Conservation (phyloP, 2,113 vertebrate genomes). For the Pelusios castaneus region DNA sequence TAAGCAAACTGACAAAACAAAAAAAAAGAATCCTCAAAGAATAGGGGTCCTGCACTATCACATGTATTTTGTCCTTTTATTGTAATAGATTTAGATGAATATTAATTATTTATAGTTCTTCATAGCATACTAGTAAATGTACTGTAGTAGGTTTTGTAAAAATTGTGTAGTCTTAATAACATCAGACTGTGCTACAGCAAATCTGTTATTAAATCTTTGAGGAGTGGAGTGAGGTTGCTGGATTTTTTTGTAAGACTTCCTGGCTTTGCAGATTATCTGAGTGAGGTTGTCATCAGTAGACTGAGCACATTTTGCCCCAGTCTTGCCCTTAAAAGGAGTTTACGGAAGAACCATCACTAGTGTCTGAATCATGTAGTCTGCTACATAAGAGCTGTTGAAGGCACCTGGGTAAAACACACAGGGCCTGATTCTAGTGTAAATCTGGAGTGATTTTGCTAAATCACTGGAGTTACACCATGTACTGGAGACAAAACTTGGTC, state of each 20-base stretch:
- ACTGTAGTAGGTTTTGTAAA: background rate
- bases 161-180: background rate
- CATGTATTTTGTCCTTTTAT: background rate
- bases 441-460: background rate
- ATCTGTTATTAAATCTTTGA: background rate
- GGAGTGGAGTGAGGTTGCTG: background rate
- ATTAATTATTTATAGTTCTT: slow-evolving; percentile 5
- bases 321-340: background rate
- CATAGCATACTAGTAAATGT: background rate
- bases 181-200: background rate
- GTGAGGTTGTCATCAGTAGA: background rate
- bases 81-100: background rate
- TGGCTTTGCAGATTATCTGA: background rate
- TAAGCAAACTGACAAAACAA: background rate
- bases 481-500: background rate
- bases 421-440: background rate
- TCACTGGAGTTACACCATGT: background rate
- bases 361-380: background rate
- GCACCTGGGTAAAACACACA: background rate
- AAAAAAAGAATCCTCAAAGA: background rate
- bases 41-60: background rate
- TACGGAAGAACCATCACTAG: background rate
- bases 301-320: background rate
- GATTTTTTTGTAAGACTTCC: background rate
- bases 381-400: background rate